Conservation (phyloP, 2,797 vertebrate genomes). For the Sebastes hubbsi region DNA sequence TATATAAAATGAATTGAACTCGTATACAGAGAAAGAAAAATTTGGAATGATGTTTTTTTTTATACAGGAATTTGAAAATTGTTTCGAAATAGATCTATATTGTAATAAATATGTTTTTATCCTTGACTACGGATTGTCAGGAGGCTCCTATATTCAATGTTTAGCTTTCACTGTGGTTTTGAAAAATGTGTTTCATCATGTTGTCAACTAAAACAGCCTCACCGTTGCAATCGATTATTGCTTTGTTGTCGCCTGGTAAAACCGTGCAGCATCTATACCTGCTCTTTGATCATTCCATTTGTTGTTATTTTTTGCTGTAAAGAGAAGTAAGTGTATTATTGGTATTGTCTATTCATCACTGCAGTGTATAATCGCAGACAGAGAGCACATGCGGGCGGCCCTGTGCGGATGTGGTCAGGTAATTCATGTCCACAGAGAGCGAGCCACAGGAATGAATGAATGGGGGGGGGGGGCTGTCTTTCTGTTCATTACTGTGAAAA, state of each 20-base stretch:
- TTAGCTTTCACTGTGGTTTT: not conserved
- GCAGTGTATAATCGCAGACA: not conserved
- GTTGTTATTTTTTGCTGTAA: not conserved
- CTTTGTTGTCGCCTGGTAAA: conserved; percentile 4
- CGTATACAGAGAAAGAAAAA: not conserved
- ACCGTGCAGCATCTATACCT: not conserved
- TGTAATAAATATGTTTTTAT: not conserved
- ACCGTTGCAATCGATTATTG: conserved; percentile 4
- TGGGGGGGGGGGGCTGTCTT: not conserved
- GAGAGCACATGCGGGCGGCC: conserved; percentile 3
- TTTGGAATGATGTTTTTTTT: not conserved
- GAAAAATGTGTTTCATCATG: conserved; percentile 7
- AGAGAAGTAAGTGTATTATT: not conserved
- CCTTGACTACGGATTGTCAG: not conserved
- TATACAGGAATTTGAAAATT: not conserved
- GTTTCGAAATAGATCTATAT: not conserved
- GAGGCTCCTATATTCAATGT: not conserved
- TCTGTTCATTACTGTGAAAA: conserved; percentile 44
- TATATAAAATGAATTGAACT: not conserved
- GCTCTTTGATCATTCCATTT: conserved; percentile 5
- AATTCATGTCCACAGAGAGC: conserved; percentile 41
- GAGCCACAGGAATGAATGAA: conserved; percentile 26
- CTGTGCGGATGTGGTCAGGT: conserved; percentile 40
- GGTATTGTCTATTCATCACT: not conserved
- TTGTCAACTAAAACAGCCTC: not conserved